Percentiles rank a stretch among this genome's conserved stretches.
Conservation (phyloP, 2,888 invertebrate species). For the Blastobasis adustella region DNA sequence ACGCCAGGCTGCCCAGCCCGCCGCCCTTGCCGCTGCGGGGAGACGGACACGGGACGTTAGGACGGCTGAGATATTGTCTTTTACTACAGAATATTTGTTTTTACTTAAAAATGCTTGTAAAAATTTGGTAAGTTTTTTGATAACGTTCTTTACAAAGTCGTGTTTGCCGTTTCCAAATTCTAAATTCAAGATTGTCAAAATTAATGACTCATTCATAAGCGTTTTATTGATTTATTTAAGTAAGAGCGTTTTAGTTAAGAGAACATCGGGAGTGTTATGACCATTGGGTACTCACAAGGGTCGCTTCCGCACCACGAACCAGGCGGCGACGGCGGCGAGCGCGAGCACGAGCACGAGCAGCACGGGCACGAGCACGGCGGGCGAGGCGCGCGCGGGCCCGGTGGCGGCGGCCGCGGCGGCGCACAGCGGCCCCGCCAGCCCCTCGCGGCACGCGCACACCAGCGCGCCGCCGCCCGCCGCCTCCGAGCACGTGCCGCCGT, state of each 20-base stretch:
- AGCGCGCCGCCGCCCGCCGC: conserved; percentile 71
- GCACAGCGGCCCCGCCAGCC: conserved; percentile 81
- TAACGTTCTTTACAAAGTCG: too few species aligned
- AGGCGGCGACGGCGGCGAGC: conserved; percentile 83
- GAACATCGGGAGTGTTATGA: not conserved
- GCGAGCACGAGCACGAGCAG: conserved; percentile 84
- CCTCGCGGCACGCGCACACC: conserved; percentile 78
- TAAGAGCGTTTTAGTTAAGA: too few species aligned
- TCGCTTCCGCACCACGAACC: conserved; percentile 86
- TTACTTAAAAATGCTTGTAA: too few species aligned
- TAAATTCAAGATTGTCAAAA: too few species aligned
- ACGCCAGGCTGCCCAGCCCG: conserved; percentile 85
- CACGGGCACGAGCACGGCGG: conserved; percentile 88
- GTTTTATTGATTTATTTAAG: too few species aligned
- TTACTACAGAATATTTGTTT: too few species aligned
- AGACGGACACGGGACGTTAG: not conserved
- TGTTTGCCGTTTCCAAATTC: too few species aligned
- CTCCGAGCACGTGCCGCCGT: conserved; percentile 85
- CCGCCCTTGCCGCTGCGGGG: conserved; percentile 83
- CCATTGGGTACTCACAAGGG: conserved; percentile 82
- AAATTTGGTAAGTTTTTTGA: too few species aligned
- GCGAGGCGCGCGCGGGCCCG: conserved; percentile 76
- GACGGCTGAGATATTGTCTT: too few species aligned
- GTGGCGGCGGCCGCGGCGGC: conserved; percentile 74
- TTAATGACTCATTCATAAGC: too few species aligned